Conservation (phyloP, 1,140 invertebrate genomes). For the Amyelois transitella region DNA sequence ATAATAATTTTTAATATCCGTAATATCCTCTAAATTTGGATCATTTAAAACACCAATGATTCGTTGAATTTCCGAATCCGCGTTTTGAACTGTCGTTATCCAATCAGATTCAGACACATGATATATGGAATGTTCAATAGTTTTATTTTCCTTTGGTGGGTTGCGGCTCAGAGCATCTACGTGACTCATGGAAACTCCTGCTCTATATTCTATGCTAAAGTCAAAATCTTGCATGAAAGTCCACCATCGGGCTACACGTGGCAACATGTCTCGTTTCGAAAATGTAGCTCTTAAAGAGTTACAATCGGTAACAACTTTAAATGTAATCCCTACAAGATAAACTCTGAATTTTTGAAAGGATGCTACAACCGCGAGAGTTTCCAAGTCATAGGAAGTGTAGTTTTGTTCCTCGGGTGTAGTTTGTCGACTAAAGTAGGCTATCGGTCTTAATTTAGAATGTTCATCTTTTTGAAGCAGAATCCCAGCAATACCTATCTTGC, state of each 20-base stretch:
- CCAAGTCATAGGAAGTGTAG: too few relatives aligned
- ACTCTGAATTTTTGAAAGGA: conserved; percentile 25
- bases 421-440: too few relatives aligned
- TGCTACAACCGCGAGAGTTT: conserved; percentile 31
- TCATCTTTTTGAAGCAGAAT: conserved; percentile 14
- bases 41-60: not conserved
- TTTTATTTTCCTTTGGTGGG: not conserved
- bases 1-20: not conserved
- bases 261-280: not conserved
- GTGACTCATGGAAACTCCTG: not conserved
- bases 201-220: not conserved
- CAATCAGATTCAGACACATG: not conserved
- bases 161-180: not conserved
- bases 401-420: too few relatives aligned
- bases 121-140: not conserved
- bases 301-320: not conserved
- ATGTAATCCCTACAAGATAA: too few relatives aligned
- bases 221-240: conserved; percentile 28
- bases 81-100: not conserved
- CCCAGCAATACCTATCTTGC: not conserved
- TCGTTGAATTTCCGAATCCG: conserved; percentile 1
- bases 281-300: not conserved
- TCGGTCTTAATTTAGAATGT: too few relatives aligned
- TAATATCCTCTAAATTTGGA: not conserved
- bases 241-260: conserved; percentile 16